Percentiles rank a stretch among this genome's conserved stretches.
Evolutionary conservation across 2,797 vertebrate genomes (phyloP).

Genomic region (Scolopax bukidnonensis): DNA sequence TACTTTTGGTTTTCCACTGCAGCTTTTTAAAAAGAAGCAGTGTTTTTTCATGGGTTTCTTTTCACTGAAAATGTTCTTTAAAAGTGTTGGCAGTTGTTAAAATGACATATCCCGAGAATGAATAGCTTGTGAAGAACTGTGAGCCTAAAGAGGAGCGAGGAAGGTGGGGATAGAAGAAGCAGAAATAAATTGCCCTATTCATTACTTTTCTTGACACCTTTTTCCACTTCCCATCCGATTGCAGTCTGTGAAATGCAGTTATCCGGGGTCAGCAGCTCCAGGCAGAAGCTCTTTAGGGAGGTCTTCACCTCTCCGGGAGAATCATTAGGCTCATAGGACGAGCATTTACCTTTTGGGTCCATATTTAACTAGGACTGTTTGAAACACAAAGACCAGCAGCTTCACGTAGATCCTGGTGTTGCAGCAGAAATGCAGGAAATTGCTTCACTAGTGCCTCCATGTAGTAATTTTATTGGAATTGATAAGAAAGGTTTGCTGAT

Average conservation of each 20-base stretch:
- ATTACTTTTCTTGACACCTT: neutral
- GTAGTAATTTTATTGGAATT: neutral
- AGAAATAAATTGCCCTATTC: neutral
- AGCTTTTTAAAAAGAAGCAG: neutral
- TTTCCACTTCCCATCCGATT: neutral
- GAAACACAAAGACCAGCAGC: neutral
- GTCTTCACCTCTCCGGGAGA: neutral
- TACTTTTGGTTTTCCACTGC: neutral
- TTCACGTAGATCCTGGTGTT: neutral
- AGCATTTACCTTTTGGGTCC: neutral
- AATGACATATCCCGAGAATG: neutral
- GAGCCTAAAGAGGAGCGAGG: neutral
- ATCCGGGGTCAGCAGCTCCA: neutral
- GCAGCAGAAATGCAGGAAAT: neutral
- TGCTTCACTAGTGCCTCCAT: rapidly evolving
- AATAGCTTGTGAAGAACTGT: neutral
- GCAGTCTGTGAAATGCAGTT: neutral
- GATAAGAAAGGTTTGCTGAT: neutral
- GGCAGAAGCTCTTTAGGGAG: neutral
- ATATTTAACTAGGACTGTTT: neutral
- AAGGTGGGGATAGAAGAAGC: neutral
- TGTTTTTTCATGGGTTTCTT: neutral
- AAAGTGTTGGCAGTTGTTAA: neutral
- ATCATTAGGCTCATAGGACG: neutral
- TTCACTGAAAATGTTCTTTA: neutral